Conservation (phyloP, 2,113 vertebrate genomes). For the Sapayoa aenigma region DNA sequence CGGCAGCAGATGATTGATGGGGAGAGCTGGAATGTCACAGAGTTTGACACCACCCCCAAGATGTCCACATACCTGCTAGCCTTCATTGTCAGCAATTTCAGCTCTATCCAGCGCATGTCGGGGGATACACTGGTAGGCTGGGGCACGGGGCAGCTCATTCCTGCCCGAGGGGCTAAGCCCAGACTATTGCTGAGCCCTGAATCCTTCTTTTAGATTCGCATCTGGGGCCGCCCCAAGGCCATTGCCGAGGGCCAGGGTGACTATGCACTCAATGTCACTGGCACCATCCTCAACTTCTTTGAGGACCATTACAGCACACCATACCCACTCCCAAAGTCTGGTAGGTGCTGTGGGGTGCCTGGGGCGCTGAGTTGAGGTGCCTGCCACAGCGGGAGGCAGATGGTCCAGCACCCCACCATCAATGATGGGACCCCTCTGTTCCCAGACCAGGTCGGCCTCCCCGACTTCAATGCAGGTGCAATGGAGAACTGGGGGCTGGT, state of each 20-base stretch:
- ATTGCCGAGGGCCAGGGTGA: conserved; percentile 56
- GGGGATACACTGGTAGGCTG: conserved; percentile 57
- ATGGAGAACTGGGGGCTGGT: conserved; percentile 99
- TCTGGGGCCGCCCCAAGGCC: conserved; percentile 85
- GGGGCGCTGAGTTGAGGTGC: fast-evolving
- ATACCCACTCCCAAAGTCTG: conserved; percentile 86
- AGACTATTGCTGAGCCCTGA: neutral
- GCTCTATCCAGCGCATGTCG: fast-evolving
- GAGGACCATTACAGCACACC: conserved; percentile 66
- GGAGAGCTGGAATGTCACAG: conserved; percentile 4
- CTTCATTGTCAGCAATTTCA: conserved; percentile 82
- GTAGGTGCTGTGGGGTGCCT: neutral
- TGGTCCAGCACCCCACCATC: fast-evolving
- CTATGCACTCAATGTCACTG: conserved; percentile 77
- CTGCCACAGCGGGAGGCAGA: fast-evolving
- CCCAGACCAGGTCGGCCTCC: conserved; percentile 90
- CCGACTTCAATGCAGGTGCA: conserved; percentile 89
- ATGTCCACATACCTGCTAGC: conserved; percentile 92
- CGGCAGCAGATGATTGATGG: fast-evolving
- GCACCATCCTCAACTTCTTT: conserved; percentile 82
- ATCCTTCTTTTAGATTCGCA: conserved; percentile 75
- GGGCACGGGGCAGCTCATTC: no score
- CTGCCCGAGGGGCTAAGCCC: fast-evolving
- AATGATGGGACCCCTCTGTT: neutral
- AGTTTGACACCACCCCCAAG: conserved; percentile 73